These are phyloP conservation scores for Oscheius sp. DNA, from an alignment of 2,888 invertebrate genomes.

Conservation along the genomic window DNA sequence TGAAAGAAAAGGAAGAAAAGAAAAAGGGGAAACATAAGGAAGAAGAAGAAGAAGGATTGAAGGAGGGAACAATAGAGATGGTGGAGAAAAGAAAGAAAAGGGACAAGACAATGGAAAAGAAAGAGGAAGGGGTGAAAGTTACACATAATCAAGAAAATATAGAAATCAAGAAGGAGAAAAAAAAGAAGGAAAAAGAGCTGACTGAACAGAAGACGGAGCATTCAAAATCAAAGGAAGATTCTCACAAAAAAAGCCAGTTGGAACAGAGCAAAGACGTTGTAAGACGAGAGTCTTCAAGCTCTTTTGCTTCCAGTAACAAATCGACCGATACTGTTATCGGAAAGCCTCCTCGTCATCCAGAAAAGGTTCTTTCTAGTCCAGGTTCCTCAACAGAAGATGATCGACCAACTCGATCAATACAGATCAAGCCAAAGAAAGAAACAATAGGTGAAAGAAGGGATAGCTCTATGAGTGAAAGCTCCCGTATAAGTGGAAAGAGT, in stretches of 20 bases:
- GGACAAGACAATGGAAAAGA: background rate
- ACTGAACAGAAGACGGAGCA: background rate
- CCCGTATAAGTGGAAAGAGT: slow-evolving; percentile 48
- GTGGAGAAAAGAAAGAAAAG: slow-evolving; percentile 12
- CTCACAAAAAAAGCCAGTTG: no score
- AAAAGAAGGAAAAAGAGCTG: slow-evolving; percentile 12
- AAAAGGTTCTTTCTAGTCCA: background rate
- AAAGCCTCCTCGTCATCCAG: slow-evolving; percentile 6
- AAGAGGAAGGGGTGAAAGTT: background rate
- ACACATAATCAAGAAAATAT: background rate
- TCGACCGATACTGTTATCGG: slow-evolving; percentile 25
- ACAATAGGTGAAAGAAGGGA: slow-evolving; percentile 52
- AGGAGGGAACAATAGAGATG: background rate
- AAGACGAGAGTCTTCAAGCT: slow-evolving; percentile 6
- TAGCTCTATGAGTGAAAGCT: slow-evolving; percentile 54
- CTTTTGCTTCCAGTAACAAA: slow-evolving; percentile 24
- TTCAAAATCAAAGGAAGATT: background rate
- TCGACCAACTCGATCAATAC: background rate
- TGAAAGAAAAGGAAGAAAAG: slow-evolving; percentile 30
- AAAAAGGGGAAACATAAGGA: slow-evolving; percentile 31
- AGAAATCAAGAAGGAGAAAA: background rate
- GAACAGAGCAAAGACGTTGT: no score
- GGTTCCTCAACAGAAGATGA: slow-evolving; percentile 24
- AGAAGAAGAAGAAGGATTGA: slow-evolving; percentile 1
- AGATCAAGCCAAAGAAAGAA: slow-evolving; percentile 14